Evolutionary conservation across 2,888 invertebrate genomes (phyloP), one percentile per base, ranked within the genome.

Genomic region (Agrochola lota): DNA sequence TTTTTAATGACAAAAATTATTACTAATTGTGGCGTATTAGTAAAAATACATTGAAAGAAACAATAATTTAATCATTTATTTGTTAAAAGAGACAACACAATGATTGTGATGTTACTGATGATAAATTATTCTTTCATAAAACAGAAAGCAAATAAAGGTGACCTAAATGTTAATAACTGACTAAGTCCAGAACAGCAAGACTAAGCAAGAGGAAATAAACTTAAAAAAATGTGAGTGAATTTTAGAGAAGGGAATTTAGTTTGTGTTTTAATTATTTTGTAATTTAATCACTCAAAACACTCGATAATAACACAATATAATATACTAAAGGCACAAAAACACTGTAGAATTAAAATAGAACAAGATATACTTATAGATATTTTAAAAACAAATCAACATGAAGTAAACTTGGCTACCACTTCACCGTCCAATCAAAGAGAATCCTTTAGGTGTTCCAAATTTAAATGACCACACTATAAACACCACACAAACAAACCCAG

Each of bases 401-500:
- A 84, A 78, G 77, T 73, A 66, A 77, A 74, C 77, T 81, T 87
- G n/a, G 78, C 30, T 84, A 74, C 35, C 76, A 81, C 74, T 86
- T 75, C 79, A 83, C 68, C 69, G 40, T 78, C 72, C 66, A 66
- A 82, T 60, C 74, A 77, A 80, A 82, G 43, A 74, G 52, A 78
- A 83, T 70, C 57, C 77, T 78, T 71, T 75, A 77, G 78, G 76
- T 81, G 80, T 84, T 87, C 79, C 84, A 85, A 86, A 82, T 85
- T 85, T 85, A 82, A 81, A 85, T 88, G 80, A 90, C 88, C 87
- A 89, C 83, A 85, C 83, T 83, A 84, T 84, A 84, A 84, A 84
- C 89, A 89, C 87, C 89, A 93, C 91, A 93, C 92, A 94, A 94
- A 93, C 92, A 94, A 90, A 91, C 88, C 84, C 90, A 90, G 86